Evolutionary conservation across 2,797 vertebrate species (phyloP).

Genomic region (Acrossocheilus fasciatus): DNA sequence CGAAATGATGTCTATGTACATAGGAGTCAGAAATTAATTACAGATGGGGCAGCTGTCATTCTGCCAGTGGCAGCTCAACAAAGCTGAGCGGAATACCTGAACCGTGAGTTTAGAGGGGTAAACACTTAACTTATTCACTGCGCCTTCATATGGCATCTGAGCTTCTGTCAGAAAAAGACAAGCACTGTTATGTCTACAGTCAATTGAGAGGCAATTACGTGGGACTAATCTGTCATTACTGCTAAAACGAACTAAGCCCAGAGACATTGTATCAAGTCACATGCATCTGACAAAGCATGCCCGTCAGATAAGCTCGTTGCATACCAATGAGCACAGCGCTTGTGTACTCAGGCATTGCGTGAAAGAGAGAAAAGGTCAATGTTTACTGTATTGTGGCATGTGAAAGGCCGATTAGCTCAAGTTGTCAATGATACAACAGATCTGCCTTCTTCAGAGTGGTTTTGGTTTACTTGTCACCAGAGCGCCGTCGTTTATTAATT

Average conservation of each 20-base stretch:
- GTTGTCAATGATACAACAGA: constrained; percentile 21
- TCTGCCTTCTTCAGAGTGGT: constrained; percentile 26
- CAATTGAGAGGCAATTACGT: constrained; percentile 65
- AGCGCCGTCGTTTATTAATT: constrained; percentile 18
- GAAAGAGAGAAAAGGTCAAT: constrained; percentile 50
- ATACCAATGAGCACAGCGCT: constrained; percentile 38
- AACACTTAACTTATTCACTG: constrained; percentile 73
- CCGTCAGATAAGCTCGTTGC: constrained; percentile 63
- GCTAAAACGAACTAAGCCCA: constrained; percentile 67
- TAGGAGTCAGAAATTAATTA: constrained; percentile 80
- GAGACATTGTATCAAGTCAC: constrained; percentile 66
- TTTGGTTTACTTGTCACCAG: constrained; percentile 34
- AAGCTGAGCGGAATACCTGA: constrained; percentile 70
- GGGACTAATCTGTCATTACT: constrained; percentile 69
- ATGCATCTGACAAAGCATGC: constrained; percentile 65
- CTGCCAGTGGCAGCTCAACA: constrained; percentile 67
- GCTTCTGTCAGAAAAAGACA: constrained; percentile 72
- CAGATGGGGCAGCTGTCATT: constrained; percentile 72
- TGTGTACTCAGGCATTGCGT: constrained; percentile 39
- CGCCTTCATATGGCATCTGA: constrained; percentile 69
- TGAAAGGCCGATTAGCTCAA: constrained; percentile 34
- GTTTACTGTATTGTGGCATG: constrained; percentile 42
- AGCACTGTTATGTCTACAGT: constrained; percentile 64
- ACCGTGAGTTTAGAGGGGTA: constrained; percentile 72
- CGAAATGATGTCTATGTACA: constrained; percentile 75